Evolutionary conservation across 2,797 vertebrate species (phyloP).

Genomic region (Megalops cyprinoides): DNA sequence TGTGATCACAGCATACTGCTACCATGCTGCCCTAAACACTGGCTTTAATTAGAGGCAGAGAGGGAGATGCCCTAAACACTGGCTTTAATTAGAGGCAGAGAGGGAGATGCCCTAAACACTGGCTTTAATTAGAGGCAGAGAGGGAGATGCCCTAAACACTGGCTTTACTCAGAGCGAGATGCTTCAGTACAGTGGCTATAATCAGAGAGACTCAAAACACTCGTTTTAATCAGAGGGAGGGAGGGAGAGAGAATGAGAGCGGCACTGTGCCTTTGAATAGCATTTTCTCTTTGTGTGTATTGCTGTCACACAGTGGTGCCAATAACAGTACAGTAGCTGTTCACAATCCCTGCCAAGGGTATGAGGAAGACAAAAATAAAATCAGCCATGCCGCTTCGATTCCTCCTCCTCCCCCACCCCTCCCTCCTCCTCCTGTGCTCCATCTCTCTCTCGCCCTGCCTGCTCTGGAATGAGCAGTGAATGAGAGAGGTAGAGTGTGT

Average conservation of each 20-base stretch:
- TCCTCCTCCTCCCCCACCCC: slow-evolving; percentile 14
- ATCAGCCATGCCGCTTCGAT: not conserved
- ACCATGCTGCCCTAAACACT: not conserved
- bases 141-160: not conserved
- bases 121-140: not conserved
- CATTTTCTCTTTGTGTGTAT: slow-evolving; percentile 45
- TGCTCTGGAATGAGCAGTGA: not conserved
- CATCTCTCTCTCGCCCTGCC: not conserved
- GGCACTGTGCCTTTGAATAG: not conserved
- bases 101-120: too few relatives aligned
- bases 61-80: not conserved
- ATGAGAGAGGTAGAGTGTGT: not conserved
- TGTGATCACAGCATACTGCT: not conserved
- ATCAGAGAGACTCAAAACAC: too few relatives aligned
- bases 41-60: not conserved
- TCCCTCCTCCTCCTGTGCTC: not conserved
- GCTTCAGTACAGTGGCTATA: too few relatives aligned
- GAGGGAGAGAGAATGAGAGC: not conserved
- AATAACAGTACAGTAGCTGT: slow-evolving; percentile 30
- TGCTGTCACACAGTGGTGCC: slow-evolving; percentile 48
- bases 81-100: not conserved
- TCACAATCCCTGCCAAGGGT: slow-evolving; percentile 65
- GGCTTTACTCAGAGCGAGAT: not conserved
- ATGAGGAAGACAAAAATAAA: slow-evolving; percentile 46
- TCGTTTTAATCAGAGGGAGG: slow-evolving; percentile 26